phyloP scores from a whole-genome alignment of 2,888 invertebrate genomes.

The Gandaritis pyraliata region DNA sequence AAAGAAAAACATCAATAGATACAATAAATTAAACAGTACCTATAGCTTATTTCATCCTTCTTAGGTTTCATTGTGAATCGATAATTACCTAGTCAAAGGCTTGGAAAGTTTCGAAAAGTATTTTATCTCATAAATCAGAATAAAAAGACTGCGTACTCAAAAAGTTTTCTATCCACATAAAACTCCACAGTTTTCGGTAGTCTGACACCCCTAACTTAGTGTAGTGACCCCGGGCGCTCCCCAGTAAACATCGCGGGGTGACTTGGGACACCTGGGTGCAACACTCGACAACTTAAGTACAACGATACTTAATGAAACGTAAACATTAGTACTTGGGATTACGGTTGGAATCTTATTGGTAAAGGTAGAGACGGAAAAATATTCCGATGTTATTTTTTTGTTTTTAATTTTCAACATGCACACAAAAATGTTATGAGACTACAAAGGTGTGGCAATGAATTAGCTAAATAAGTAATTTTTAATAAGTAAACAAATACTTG shows the following conservation, averaged over 20 bases:
- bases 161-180: conserved; percentile 20
- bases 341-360: conserved; percentile 19
- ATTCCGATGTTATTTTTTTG: background rate
- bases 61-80: no score
- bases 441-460: no score
- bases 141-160: background rate
- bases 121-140: no score
- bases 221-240: conserved; percentile 69
- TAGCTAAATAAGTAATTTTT: no score
- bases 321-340: conserved; percentile 50
- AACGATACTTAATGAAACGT: conserved; percentile 60
- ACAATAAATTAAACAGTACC: no score
- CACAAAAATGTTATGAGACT: no score
- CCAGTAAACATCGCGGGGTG: conserved; percentile 60
- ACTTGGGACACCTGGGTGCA: conserved; percentile 69
- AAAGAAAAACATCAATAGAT: no score
- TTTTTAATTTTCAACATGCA: background rate
- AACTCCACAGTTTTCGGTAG: conserved; percentile 49
- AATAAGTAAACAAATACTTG: no score
- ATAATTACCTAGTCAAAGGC: no score
- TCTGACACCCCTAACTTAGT: conserved; percentile 67
- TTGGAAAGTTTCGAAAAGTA: no score
- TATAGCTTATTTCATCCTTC: no score
- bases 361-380: background rate
- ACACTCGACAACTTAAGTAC: conserved; percentile 53